phyloP scores from a whole-genome alignment of 2,888 invertebrate species.

The Drosophila affinis region DNA sequence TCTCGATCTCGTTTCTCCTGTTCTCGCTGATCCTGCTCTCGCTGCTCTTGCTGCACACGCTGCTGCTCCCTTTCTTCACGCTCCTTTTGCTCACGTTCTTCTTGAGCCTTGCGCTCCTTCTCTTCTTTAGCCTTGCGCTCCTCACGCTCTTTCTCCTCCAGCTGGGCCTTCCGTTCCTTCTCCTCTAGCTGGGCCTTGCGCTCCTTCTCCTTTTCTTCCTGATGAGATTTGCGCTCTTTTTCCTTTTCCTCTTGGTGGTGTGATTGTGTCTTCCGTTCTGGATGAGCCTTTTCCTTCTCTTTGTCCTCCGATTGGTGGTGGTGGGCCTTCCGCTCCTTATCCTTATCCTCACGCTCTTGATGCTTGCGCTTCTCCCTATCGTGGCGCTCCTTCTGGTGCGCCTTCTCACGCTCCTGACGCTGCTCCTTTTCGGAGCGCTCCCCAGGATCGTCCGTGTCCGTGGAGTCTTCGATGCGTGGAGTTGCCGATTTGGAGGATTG shows the following conservation, averaged over 20 bases:
- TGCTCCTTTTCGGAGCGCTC: constrained; percentile 60
- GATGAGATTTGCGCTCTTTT: constrained; percentile 63
- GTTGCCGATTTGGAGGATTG: constrained; percentile 65
- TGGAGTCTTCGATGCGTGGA: constrained; percentile 68
- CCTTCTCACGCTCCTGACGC: constrained; percentile 55
- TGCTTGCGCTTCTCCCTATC: constrained; percentile 69
- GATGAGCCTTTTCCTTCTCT: constrained; percentile 53
- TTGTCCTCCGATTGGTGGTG: constrained; percentile 45
- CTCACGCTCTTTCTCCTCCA: constrained; percentile 61
- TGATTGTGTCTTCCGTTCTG: constrained; percentile 53
- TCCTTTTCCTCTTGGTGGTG: constrained; percentile 62
- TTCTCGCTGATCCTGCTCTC: constrained; percentile 40
- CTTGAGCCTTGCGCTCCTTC: constrained; percentile 66
- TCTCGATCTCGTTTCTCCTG: constrained; percentile 41
- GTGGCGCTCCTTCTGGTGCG: constrained; percentile 52
- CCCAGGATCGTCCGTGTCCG: constrained; percentile 67
- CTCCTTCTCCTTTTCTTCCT: constrained; percentile 56
- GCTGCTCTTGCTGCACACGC: constrained; percentile 29
- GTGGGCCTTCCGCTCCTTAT: neutral
- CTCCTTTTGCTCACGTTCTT: constrained; percentile 56
- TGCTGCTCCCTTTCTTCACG: constrained; percentile 53
- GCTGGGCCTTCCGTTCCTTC: constrained; percentile 57
- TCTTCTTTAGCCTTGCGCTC: constrained; percentile 68
- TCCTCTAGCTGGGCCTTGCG: constrained; percentile 49
- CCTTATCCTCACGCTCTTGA: constrained; percentile 61